These are phyloP conservation scores for Agrilus cyanescens DNA, from an alignment of 2,888 invertebrate species.

Conservation along the genomic window DNA sequence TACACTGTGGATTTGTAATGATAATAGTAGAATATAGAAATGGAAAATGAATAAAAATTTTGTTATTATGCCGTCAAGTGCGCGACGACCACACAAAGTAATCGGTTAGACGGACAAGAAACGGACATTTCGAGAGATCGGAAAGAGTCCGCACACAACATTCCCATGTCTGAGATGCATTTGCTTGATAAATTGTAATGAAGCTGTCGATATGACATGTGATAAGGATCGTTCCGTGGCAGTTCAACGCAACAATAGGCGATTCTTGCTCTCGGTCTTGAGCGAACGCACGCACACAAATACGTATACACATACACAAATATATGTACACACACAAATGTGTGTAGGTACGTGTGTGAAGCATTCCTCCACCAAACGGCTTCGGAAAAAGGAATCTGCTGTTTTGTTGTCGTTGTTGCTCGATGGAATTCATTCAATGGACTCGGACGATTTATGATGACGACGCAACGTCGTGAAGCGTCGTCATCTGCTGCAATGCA, in stretches of 20 bases:
- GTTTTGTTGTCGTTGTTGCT: no score
- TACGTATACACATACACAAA: neutral
- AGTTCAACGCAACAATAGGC: slow-evolving; percentile 11
- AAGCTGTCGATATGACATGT: slow-evolving; percentile 29
- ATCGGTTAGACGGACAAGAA: slow-evolving; percentile 1
- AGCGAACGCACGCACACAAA: no score
- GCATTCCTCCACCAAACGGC: neutral
- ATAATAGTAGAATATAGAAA: no score
- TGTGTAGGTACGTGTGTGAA: neutral
- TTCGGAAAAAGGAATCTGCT: no score
- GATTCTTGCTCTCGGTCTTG: no score
- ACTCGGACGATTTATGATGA: no score
- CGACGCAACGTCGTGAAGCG: no score
- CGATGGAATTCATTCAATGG: no score
- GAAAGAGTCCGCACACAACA: neutral
- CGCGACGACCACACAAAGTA: slow-evolving; percentile 8
- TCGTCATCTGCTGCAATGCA: no score
- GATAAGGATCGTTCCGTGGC: slow-evolving; percentile 27
- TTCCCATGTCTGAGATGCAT: slow-evolving; percentile 6
- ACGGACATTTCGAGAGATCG: slow-evolving; percentile 2
- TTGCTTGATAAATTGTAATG: slow-evolving; percentile 20
- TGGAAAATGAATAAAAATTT: no score
- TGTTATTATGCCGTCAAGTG: no score
- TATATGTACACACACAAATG: neutral
- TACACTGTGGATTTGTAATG: no score